These are phyloP conservation scores for Leucoraja ocellata DNA, from an alignment of 2,797 vertebrate species.

Conservation along the genomic window DNA sequence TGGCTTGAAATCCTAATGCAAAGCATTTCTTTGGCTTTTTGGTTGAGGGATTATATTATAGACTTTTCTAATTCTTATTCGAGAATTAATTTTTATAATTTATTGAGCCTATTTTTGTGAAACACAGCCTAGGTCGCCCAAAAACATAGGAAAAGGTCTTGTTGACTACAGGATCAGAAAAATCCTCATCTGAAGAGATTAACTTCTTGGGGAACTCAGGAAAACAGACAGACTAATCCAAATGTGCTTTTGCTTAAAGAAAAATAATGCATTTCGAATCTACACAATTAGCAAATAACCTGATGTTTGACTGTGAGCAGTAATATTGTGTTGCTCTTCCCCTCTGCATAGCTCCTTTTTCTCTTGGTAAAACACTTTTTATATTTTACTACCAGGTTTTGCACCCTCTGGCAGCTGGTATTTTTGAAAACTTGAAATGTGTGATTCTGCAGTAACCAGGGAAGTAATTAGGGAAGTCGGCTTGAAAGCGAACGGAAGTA, in stretches of 20 bases:
- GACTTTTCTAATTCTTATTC: neutral
- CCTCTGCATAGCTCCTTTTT: neutral
- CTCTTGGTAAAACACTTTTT: neutral
- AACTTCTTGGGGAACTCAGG: neutral
- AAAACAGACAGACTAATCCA: neutral
- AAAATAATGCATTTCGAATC: neutral
- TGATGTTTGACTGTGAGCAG: neutral
- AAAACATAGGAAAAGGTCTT: neutral
- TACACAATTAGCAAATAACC: too few species aligned
- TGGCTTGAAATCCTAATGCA: neutral
- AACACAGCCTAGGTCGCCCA: neutral
- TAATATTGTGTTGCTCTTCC: neutral
- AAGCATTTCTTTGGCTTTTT: neutral
- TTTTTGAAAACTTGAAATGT: neutral
- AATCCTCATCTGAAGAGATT: neutral
- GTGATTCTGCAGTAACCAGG: too few species aligned
- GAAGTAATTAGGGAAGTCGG: neutral
- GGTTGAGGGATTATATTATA: neutral
- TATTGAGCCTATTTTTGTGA: neutral
- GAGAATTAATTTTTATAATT: neutral
- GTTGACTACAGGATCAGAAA: neutral
- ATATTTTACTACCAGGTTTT: neutral
- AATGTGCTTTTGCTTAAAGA: neutral
- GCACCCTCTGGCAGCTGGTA: neutral
- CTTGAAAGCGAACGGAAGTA: neutral